These are phyloP conservation scores for Tribolium madens DNA, from an alignment of 1,140 invertebrate species.

Conservation along the genomic window DNA sequence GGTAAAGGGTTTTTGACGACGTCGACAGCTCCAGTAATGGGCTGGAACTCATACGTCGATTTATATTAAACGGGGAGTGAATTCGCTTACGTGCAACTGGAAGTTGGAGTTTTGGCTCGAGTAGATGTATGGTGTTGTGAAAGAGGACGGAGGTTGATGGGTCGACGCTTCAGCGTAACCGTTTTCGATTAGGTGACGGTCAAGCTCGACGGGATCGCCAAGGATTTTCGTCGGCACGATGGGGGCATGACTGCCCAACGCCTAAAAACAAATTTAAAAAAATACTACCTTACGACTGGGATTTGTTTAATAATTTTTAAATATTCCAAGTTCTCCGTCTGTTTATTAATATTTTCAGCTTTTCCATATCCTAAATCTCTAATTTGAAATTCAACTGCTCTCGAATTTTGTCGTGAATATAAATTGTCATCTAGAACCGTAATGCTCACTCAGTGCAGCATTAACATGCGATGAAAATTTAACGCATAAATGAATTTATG, in stretches of 20 bases:
- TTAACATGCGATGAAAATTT: slow-evolving; percentile 5
- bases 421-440: neutral
- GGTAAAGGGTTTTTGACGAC: slow-evolving; percentile 68
- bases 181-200: slow-evolving; percentile 76
- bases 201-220: slow-evolving; percentile 79
- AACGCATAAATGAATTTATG: slow-evolving; percentile 20
- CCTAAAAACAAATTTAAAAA: slow-evolving; percentile 64
- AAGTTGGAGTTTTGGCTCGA: slow-evolving; percentile 55
- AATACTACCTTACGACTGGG: no score
- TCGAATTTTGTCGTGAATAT: neutral
- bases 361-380: neutral
- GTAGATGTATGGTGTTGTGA: slow-evolving; percentile 55
- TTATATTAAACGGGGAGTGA: neutral
- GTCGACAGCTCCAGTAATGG: slow-evolving; percentile 69
- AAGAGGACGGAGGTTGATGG: slow-evolving; percentile 55
- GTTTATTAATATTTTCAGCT: no score
- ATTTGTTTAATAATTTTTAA: no score
- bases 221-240: slow-evolving; percentile 85
- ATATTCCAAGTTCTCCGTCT: no score
- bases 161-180: slow-evolving; percentile 71
- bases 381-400: slow-evolving; percentile 20
- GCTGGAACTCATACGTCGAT: slow-evolving; percentile 60
- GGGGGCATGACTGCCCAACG: slow-evolving; percentile 79
- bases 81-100: slow-evolving; percentile 58
- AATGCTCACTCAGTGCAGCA: neutral